phyloP scores from a whole-genome alignment of 2,113 vertebrate species.

The Smithornis capensis region DNA sequence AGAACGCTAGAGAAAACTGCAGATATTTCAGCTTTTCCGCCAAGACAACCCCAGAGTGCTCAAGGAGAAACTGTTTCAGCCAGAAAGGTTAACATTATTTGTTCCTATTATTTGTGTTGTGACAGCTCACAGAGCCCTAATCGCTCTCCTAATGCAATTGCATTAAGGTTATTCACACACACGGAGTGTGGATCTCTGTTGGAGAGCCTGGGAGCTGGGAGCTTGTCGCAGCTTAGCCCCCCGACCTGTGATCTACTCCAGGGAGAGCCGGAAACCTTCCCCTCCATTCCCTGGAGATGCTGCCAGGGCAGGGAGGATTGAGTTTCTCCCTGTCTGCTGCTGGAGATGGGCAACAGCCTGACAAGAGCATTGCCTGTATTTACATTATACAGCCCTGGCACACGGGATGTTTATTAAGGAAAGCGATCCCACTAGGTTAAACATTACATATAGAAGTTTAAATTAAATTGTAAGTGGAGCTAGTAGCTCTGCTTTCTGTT shows the following conservation, averaged over 20 bases:
- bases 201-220: not conserved
- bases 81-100: constrained; percentile 61
- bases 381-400: not conserved
- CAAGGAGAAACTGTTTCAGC: constrained; percentile 45
- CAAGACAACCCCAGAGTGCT: not conserved
- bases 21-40: constrained; percentile 38
- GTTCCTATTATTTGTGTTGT: constrained; percentile 62
- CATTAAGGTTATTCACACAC: constrained; percentile 49
- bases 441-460: constrained; percentile 18
- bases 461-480: constrained; percentile 49
- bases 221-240: too few species aligned
- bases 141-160: constrained; percentile 52
- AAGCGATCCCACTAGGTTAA: constrained; percentile 27
- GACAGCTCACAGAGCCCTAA: constrained; percentile 57
- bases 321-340: not conserved
- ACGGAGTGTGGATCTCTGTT: not conserved
- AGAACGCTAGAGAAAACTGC: not conserved
- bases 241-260: not conserved
- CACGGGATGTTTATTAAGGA: not conserved
- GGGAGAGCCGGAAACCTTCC: not conserved
- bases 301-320: not conserved
- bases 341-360: not conserved
- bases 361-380: not conserved
- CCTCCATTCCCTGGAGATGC: not conserved
- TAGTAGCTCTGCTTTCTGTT: constrained; percentile 44